Evolutionary conservation across 2,797 vertebrate species (phyloP).

Genomic region (Anomalospiza imberbis): DNA sequence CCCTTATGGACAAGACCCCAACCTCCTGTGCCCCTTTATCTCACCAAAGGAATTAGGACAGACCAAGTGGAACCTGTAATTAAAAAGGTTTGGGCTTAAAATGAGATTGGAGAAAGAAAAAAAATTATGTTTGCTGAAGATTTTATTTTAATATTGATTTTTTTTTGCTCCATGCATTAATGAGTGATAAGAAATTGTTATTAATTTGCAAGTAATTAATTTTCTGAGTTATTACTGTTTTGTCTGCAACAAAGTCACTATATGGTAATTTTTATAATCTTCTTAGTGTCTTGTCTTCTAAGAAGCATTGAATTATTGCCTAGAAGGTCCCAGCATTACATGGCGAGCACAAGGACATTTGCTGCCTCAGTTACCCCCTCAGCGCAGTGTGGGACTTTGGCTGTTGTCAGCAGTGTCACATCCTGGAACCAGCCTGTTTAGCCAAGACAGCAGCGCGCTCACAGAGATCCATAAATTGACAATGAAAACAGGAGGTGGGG

Average conservation of each 20-base stretch:
- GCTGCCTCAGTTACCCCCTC: background rate
- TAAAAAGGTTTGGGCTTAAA: background rate
- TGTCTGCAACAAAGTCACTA: background rate
- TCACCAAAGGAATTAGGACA: background rate
- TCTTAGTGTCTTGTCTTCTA: background rate
- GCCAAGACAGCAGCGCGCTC: background rate
- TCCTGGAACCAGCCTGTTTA: background rate
- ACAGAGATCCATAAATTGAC: background rate
- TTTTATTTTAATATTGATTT: background rate
- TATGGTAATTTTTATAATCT: background rate
- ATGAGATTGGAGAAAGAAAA: background rate
- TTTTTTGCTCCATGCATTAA: background rate
- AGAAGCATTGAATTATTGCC: background rate
- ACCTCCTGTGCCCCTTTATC: background rate
- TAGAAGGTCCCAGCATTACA: background rate
- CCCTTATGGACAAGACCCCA: background rate
- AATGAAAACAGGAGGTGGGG: background rate
- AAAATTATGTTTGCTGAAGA: background rate
- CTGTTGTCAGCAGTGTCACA: background rate
- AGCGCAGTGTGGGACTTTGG: background rate
- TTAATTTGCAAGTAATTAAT: background rate
- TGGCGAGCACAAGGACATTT: background rate
- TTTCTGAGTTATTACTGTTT: background rate
- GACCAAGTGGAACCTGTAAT: fast-evolving
- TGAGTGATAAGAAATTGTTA: background rate